These are phyloP conservation scores for Helobdella robusta DNA, from an alignment of 2,888 invertebrate genomes.

Conservation along the genomic window DNA sequence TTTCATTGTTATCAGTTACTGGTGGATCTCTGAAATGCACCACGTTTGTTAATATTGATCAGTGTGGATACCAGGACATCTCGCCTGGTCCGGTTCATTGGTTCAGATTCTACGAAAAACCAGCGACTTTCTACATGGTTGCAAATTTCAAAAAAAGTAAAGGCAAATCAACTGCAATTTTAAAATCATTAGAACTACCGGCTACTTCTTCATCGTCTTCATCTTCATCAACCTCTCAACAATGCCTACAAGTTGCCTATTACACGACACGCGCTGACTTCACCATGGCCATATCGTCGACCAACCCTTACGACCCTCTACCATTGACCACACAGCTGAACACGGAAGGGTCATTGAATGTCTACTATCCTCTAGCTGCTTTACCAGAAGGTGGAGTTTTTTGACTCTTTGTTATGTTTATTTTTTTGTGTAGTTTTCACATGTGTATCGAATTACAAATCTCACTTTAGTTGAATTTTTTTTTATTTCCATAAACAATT, in stretches of 20 bases:
- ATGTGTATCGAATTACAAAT: too few species aligned
- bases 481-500: too few species aligned
- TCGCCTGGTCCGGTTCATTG: conserved; percentile 19
- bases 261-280: conserved; percentile 1
- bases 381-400: too few species aligned
- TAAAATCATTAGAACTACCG: conserved; percentile 10
- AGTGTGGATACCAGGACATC: conserved; percentile 26
- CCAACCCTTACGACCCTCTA: neutral
- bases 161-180: neutral
- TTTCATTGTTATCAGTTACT: too few species aligned
- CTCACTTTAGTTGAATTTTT: too few species aligned
- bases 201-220: too few species aligned
- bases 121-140: conserved; percentile 18
- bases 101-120: conserved; percentile 13
- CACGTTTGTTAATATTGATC: conserved; percentile 12
- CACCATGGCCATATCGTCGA: neutral
- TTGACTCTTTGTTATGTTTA: too few species aligned
- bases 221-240: neutral
- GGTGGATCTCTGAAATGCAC: neutral
- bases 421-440: too few species aligned
- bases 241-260: conserved; percentile 20
- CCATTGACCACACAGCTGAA: neutral
- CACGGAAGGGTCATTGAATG: conserved; percentile 2
- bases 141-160: conserved; percentile 6
- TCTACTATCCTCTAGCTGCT: conserved; percentile 11